phyloP scores from a whole-genome alignment of 2,113 vertebrate species.

The Trogon surrucura region DNA sequence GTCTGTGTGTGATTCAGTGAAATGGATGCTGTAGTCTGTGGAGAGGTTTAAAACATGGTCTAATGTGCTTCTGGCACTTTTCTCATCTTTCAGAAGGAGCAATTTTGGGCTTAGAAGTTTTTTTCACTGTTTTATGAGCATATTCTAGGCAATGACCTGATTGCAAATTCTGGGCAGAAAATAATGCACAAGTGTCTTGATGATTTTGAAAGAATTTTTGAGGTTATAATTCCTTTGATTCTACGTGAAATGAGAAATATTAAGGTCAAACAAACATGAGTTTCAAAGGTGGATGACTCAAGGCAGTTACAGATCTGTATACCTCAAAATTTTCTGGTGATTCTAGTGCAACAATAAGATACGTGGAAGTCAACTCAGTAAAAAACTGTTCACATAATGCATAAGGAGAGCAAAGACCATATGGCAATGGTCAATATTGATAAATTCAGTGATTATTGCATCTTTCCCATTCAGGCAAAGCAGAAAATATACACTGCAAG shows the following conservation, averaged over 20 bases:
- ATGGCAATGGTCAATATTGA: neutral
- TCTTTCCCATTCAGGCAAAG: neutral
- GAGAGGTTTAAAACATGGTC: neutral
- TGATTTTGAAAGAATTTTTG: conserved; percentile 20
- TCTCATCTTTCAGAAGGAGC: conserved; percentile 9
- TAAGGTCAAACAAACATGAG: conserved; percentile 10
- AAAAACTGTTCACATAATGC: neutral
- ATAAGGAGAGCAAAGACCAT: neutral
- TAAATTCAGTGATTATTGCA: neutral
- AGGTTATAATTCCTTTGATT: neutral
- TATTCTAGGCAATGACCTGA: neutral
- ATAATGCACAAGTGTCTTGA: neutral
- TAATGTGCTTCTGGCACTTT: neutral
- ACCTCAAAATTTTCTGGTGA: neutral
- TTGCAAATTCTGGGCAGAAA: conserved; percentile 28
- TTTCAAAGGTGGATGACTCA: neutral
- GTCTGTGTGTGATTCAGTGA: conserved; percentile 4
- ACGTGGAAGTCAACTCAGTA: neutral
- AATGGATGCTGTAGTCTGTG: neutral
- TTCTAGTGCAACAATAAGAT: neutral
- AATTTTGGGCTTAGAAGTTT: neutral
- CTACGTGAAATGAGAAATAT: conserved; percentile 41
- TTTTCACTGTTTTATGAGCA: neutral
- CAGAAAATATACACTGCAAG: neutral
- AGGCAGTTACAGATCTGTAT: neutral